Evolutionary conservation across 2,888 invertebrate species (phyloP), one percentile per base, ranked within the genome.

Genomic region (Andrena praecox): DNA sequence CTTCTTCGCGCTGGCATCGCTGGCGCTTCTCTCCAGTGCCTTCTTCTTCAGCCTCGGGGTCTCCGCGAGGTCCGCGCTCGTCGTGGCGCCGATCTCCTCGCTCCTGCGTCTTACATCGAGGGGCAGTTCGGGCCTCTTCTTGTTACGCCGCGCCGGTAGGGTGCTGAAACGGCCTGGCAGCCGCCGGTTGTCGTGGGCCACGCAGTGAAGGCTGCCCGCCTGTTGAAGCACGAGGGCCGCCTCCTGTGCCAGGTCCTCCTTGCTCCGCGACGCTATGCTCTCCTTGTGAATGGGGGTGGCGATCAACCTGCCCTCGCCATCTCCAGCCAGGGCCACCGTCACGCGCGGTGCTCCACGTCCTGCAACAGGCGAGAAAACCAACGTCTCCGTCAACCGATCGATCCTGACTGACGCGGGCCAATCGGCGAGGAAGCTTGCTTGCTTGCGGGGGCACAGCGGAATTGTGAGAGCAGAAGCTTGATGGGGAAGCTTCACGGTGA

Each of bases 161-260:
- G 97, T 90, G 96, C 94, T 12, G 96, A 97, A 94, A 95, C 96
- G 90, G 74, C 91, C 91, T 48, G 91, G 91, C 54, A 84, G 82
- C 76, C 91, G 90, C 77, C 91, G 87, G 72, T 92, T 92, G 84
- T 93, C 92, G 85, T 91, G 92, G 87, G 90, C 94, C 90, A 90
- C 94, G 92, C 97, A 97, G 77, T 96, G 96, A 84, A 97, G 95
- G 91, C 96, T 96, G 87, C 96, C 96, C 0, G 96, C 97, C 93
- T 97, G 97, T 31, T 96, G 96, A 69, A 97, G 94, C 48, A 97
- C 97, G 91, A 95, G 95, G 83, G 97, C 97, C 42, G 97, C 97
- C 95, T 97, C 97, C 91, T 96, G 95, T 66, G 96, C 96, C 66
- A 97, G 95, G 92, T 97, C 96, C 91, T 96, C 95, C 91, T 96